A percentile compares a stretch with the other conserved stretches of the same genome.
These are phyloP conservation scores for Homarus gammarus DNA, from an alignment of 2,888 invertebrate species.

Conservation along the genomic window DNA sequence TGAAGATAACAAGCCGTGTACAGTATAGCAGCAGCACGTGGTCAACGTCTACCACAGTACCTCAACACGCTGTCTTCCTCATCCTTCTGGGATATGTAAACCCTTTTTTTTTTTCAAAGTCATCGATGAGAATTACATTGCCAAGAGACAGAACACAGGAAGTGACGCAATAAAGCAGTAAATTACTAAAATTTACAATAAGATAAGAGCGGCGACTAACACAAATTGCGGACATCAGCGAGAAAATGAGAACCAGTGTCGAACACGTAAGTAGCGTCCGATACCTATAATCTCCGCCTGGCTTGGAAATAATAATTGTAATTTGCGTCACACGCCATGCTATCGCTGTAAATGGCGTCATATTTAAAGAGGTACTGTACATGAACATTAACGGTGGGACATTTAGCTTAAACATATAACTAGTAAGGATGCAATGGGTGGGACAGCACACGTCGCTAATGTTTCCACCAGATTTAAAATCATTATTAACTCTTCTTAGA, in stretches of 20 bases:
- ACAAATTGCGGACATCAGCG: conserved; percentile 2
- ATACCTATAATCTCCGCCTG: not conserved
- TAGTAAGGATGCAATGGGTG: not conserved
- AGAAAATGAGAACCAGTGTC: not conserved
- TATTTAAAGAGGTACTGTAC: not conserved
- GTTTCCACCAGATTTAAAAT: not conserved
- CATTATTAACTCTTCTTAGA: not conserved
- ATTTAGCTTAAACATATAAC: too few relatives aligned
- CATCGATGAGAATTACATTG: not conserved
- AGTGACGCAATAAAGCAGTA: conserved; percentile 2
- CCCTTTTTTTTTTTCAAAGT: not conserved
- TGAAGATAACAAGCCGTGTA: too few relatives aligned
- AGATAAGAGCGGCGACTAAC: not conserved
- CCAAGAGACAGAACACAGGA: not conserved
- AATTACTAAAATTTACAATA: conserved; percentile 13
- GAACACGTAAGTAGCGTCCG: not conserved
- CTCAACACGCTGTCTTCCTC: too few relatives aligned
- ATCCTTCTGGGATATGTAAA: not conserved
- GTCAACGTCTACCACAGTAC: too few relatives aligned
- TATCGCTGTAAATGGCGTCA: not conserved
- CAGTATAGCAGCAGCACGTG: too few relatives aligned
- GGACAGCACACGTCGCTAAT: not conserved
- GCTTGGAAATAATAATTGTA: not conserved
- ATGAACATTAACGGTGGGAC: too few relatives aligned
- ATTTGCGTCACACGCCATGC: not conserved